Conservation (phyloP, 1,140 invertebrate genomes). For the Zophobas morio region DNA sequence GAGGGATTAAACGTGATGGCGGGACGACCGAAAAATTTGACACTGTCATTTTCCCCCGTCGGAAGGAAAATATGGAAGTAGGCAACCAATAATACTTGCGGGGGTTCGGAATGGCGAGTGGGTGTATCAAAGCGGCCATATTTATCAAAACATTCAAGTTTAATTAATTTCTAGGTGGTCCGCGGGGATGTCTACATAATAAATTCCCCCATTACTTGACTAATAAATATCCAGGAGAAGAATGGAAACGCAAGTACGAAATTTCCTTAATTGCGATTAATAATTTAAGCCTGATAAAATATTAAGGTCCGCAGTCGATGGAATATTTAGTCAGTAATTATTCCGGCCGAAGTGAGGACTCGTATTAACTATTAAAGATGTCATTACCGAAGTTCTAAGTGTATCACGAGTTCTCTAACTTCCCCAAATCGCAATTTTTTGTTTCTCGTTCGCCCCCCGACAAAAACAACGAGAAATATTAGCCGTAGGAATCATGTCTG, state of each 20-base stretch:
- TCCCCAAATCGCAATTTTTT: not conserved
- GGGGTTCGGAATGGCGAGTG: too few species aligned
- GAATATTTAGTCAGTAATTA: slow-evolving; percentile 27
- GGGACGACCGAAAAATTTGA: slow-evolving; percentile 19
- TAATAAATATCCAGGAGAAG: not conserved
- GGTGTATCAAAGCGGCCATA: not conserved
- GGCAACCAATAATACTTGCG: too few species aligned
- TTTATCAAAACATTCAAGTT: not conserved
- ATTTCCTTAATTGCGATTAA: slow-evolving; percentile 14
- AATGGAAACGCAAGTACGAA: not conserved
- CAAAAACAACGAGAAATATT: slow-evolving; percentile 23
- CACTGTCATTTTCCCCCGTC: slow-evolving; percentile 10
- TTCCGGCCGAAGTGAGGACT: slow-evolving; percentile 15
- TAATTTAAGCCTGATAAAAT: slow-evolving; percentile 5
- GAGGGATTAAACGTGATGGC: slow-evolving; percentile 22
- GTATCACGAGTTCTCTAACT: slow-evolving; percentile 3
- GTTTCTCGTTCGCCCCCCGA: not conserved
- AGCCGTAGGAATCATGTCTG: not conserved
- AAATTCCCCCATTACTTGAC: not conserved
- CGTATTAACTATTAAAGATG: slow-evolving; percentile 18
- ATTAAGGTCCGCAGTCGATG: slow-evolving; percentile 8
- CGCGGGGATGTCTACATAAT: too few species aligned
- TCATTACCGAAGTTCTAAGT: slow-evolving; percentile 9
- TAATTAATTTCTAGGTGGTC: too few species aligned
- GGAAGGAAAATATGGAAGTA: not conserved